Percentiles rank a stretch among this genome's conserved stretches.
Evolutionary conservation across 2,113 vertebrate genomes (phyloP).

Genomic region (Ellobius talpinus): DNA sequence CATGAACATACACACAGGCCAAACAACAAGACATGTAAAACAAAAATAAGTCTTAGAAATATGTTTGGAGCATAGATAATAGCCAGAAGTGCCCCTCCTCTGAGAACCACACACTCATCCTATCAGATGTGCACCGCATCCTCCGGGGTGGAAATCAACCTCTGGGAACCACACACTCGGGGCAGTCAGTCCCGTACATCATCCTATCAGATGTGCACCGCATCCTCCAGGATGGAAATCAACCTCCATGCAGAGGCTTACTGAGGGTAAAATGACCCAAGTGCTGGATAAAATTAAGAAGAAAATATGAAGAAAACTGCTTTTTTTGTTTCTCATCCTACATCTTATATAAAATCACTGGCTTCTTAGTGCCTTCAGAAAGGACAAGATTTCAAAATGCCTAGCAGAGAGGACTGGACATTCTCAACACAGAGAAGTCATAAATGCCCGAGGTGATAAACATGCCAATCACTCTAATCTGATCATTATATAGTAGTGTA

Average conservation of each 20-base stretch:
- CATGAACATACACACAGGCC: too few species aligned
- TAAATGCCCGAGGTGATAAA: background rate
- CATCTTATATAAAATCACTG: background rate
- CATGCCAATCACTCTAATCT: background rate
- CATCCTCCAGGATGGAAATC: too few species aligned
- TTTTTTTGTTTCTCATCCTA: background rate
- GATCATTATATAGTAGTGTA: background rate
- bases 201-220: background rate
- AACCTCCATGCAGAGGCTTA: background rate
- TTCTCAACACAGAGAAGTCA: background rate
- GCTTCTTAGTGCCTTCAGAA: background rate
- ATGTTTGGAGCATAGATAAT: background rate
- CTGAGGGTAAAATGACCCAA: background rate
- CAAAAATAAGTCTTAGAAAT: background rate
- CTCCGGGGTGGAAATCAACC: too few species aligned
- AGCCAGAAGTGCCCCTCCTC: too few species aligned
- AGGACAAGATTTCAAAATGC: background rate
- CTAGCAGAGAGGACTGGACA: background rate
- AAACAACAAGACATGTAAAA: background rate
- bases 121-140: rapidly evolving
- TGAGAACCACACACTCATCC: background rate
- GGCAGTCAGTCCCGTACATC: too few species aligned
- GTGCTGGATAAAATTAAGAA: background rate
- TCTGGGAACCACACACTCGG: background rate
- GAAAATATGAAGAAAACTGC: background rate